Evolutionary conservation across 2,888 invertebrate genomes (phyloP).

Genomic region (Zaprionus bogoriensis): DNA sequence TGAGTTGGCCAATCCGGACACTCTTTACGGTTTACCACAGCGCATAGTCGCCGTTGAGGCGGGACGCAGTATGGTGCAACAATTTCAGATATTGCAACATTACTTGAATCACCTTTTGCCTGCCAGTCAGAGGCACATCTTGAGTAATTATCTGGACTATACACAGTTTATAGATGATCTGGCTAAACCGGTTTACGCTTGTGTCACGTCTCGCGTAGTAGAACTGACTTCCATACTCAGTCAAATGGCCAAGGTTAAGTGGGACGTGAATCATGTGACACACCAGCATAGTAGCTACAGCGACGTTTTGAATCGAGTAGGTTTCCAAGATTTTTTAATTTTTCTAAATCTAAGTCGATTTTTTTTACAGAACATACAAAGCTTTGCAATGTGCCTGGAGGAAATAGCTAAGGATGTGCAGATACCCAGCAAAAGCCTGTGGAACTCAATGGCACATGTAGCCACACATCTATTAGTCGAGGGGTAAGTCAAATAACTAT

Average conservation of each 20-base stretch:
- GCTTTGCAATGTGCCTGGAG: slow-evolving; percentile 90
- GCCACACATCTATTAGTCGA: slow-evolving; percentile 95
- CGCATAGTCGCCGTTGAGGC: slow-evolving; percentile 97
- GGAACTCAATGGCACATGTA: slow-evolving; percentile 94
- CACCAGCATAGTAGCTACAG: slow-evolving; percentile 96
- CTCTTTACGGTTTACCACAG: slow-evolving; percentile 91
- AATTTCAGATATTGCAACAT: slow-evolving; percentile 92
- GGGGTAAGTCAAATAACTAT: slow-evolving; percentile 85
- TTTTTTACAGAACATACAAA: slow-evolving; percentile 84
- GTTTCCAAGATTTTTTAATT: slow-evolving; percentile 34
- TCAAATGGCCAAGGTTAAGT: slow-evolving; percentile 96
- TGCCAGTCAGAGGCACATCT: slow-evolving; percentile 86
- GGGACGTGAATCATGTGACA: slow-evolving; percentile 97
- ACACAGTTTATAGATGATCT: slow-evolving; percentile 85
- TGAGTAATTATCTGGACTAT: slow-evolving; percentile 87
- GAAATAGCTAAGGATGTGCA: slow-evolving; percentile 88
- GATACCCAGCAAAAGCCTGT: slow-evolving; percentile 89
- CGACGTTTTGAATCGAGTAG: slow-evolving; percentile 88
- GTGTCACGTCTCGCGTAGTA: slow-evolving; percentile 91
- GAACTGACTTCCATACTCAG: slow-evolving; percentile 89
- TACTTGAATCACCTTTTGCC: slow-evolving; percentile 93
- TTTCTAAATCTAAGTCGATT: not conserved
- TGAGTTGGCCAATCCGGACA: slow-evolving; percentile 87
- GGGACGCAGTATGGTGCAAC: slow-evolving; percentile 93
- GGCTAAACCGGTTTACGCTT: slow-evolving; percentile 93